phyloP scores from a whole-genome alignment of 2,797 vertebrate species.

The Orestias chungarensis region DNA sequence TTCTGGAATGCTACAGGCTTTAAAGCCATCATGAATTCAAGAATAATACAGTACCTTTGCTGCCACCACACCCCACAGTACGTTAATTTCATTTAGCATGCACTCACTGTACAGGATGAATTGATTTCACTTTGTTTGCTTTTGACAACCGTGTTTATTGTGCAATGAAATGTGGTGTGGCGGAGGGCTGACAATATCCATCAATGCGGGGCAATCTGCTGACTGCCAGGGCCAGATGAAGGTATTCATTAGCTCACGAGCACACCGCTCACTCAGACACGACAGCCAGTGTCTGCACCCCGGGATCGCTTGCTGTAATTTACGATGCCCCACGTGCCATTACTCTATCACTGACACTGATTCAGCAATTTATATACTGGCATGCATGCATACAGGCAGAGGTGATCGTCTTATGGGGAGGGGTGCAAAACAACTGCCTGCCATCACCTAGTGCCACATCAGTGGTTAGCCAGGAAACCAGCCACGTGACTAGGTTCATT shows the following conservation, averaged over 20 bases:
- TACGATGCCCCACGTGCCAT: constrained; percentile 89
- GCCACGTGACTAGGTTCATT: constrained; percentile 70
- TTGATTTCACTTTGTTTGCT: constrained; percentile 99
- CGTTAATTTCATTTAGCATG: constrained; percentile 99
- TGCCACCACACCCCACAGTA: constrained; percentile 84
- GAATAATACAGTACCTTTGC: constrained; percentile 91
- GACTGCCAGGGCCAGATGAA: constrained; percentile 98
- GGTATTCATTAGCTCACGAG: constrained; percentile 98
- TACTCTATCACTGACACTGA: constrained; percentile 96
- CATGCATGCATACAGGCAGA: constrained; percentile 84
- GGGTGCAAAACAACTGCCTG: constrained; percentile 71
- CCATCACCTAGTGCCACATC: constrained; percentile 75
- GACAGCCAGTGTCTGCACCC: constrained; percentile 87
- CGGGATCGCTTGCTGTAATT: constrained; percentile 90
- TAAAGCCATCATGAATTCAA: constrained; percentile 77
- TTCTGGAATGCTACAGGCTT: constrained; percentile 31
- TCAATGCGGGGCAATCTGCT: constrained; percentile 96
- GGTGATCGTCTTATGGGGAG: constrained; percentile 81
- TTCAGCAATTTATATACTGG: constrained; percentile 96
- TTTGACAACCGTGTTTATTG: constrained; percentile 99
- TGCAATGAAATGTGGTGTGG: constrained; percentile 98
- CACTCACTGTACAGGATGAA: constrained; percentile 97
- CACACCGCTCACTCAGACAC: constrained; percentile 87
- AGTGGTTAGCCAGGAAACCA: constrained; percentile 76
- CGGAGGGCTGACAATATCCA: constrained; percentile 97